These are phyloP conservation scores for Seira sanloemensis DNA, from an alignment of 2,888 invertebrate species.

Conservation along the genomic window DNA sequence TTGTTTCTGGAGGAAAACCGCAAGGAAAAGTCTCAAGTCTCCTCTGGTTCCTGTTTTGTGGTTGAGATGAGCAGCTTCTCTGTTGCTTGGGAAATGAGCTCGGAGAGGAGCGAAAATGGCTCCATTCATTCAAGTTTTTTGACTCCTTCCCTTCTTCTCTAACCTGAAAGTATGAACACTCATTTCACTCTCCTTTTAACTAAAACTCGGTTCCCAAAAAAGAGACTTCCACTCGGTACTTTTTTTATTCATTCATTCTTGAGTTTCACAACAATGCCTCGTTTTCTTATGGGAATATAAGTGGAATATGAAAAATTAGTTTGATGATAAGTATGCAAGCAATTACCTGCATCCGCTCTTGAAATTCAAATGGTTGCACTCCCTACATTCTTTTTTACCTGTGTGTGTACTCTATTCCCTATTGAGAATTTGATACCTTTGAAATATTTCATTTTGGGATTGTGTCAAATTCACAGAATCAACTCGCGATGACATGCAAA, in stretches of 20 bases:
- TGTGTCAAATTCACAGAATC: slow-evolving; percentile 14
- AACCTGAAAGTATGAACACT: not conserved
- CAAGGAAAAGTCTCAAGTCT: slow-evolving; percentile 55
- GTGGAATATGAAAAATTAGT: slow-evolving; percentile 12
- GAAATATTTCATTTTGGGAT: not conserved
- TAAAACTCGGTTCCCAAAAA: too few species aligned
- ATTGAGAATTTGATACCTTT: not conserved
- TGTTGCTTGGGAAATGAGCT: slow-evolving; percentile 57
- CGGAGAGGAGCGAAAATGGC: slow-evolving; percentile 18
- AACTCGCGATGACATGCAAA: slow-evolving; percentile 59
- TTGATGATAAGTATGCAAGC: slow-evolving; percentile 23
- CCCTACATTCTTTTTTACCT: not conserved
- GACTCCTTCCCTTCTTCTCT: slow-evolving; percentile 15
- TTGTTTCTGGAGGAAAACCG: slow-evolving; percentile 57
- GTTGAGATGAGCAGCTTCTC: not conserved
- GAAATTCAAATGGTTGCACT: slow-evolving; percentile 8
- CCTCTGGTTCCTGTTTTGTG: slow-evolving; percentile 56
- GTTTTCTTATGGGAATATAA: not conserved
- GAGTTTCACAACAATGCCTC: not conserved
- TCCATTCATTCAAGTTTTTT: slow-evolving; percentile 46
- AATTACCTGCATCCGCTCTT: slow-evolving; percentile 59
- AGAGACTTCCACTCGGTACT: not conserved
- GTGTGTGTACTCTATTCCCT: not conserved
- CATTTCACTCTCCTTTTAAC: not conserved
- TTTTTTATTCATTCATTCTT: slow-evolving; percentile 5